Base-by-base conservation (phyloP, 2,888 invertebrate genomes). In the Polylopha cassiicola region DNA sequence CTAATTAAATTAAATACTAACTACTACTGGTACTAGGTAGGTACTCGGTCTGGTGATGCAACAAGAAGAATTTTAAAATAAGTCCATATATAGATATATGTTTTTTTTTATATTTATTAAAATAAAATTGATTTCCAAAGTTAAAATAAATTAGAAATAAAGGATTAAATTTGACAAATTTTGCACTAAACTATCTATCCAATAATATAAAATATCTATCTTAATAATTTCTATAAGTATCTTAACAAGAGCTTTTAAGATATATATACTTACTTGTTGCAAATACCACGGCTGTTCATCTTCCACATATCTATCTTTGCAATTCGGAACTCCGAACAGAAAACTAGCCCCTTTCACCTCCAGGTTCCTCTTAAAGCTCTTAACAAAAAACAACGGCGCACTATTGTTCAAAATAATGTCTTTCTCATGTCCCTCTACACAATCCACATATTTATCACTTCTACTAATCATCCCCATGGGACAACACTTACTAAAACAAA, bases 401-500 rank as follows among this genome's bases (percentile, higher is more conserved):
- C 73, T 73, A 8, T 57, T 13, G 3, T 46, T 56, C 9, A 43
- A 20, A 2, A 80, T 18, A 0, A 48, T 30, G 43, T 80, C 77
- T 2, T 41, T 29, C 0, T 51, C 43, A 0, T 49, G 24, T 14
- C 53, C 46, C n/a, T 46, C 42, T 0, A 51, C 46, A 48, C 79
- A 82, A 5, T 8, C 10, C 1, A 9, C 6, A 10, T 6, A 8
- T 6, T 30, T 5, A 11, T 16, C 20, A 29, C 20, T 17, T 33
- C 26, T 2, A 67, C 65, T n/a, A 43, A 53, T n/a, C n/a, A n/a
- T n/a, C 0, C 74, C 76, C 0, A 65, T 5, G 0, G 66, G 64
- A 38, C 84, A 84, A 43, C 84, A 84, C 39, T 84, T 84, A n/a
- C 67, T 50, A 11, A 76, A 59, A 54, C 82, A 82, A 3, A 58